Percentiles rank a stretch among this genome's conserved stretches.
Evolutionary conservation across 2,888 invertebrate genomes (phyloP).

Genomic region (Archips crataeganus): DNA sequence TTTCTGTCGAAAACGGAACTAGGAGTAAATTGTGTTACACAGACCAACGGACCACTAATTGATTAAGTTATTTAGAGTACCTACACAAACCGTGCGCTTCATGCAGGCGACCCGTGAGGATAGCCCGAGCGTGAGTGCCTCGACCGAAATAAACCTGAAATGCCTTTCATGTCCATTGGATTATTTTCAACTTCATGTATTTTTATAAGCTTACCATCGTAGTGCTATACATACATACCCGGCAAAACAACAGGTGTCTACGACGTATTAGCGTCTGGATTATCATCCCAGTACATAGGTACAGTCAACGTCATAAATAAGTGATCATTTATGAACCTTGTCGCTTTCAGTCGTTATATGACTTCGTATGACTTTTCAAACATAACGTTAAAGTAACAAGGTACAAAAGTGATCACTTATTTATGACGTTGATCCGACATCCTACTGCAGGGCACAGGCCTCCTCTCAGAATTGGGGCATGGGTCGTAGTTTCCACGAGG

Average conservation of each 20-base stretch:
- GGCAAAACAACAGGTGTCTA: neutral
- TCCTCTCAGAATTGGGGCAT: too few species aligned
- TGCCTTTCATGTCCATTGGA: slow-evolving; percentile 21
- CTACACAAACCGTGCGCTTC: neutral
- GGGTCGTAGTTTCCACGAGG: too few species aligned
- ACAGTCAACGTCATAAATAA: too few species aligned
- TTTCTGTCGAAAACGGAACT: neutral
- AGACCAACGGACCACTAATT: slow-evolving; percentile 10
- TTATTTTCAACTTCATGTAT: slow-evolving; percentile 4
- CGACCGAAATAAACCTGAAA: slow-evolving; percentile 5
- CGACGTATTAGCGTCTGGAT: too few species aligned
- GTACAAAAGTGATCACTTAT: too few species aligned
- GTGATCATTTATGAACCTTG: too few species aligned
- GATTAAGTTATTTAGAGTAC: slow-evolving; percentile 8
- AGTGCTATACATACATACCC: neutral
- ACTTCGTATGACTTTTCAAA: too few species aligned
- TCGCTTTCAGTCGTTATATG: too few species aligned
- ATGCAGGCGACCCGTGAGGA: slow-evolving; percentile 24
- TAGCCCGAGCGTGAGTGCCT: slow-evolving; percentile 7
- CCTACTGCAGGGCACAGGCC: too few species aligned
- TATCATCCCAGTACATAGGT: too few species aligned
- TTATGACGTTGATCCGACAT: too few species aligned
- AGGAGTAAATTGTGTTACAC: slow-evolving; percentile 12
- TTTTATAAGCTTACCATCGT: neutral
- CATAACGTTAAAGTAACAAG: too few species aligned